phyloP scores from a whole-genome alignment of 2,113 vertebrate species.

The Machaerirhynchus nigripectus region DNA sequence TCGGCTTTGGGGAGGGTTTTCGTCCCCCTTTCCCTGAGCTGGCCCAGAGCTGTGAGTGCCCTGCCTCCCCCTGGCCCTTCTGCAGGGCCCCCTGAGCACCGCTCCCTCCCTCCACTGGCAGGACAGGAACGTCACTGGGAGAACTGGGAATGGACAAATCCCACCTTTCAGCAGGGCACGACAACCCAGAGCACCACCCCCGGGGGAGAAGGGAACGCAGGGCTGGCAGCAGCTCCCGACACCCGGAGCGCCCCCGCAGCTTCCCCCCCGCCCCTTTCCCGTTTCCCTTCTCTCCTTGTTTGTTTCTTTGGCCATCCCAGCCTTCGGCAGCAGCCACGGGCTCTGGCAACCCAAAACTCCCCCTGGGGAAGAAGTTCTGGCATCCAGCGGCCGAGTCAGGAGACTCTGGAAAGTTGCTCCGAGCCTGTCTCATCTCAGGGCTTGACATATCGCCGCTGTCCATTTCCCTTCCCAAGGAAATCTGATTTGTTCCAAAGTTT shows the following conservation, averaged over 20 bases:
- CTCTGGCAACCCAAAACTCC: conserved; percentile 38
- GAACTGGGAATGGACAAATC: background rate
- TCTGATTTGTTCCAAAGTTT: conserved; percentile 54
- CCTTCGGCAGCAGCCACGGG: background rate
- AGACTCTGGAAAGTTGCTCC: conserved; percentile 60
- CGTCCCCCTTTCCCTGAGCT: background rate
- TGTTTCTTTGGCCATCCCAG: conserved; percentile 24
- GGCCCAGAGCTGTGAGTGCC: background rate
- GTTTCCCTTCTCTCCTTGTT: background rate
- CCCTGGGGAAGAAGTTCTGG: conserved; percentile 56
- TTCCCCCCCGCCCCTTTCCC: background rate
- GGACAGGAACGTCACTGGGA: background rate
- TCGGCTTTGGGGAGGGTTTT: background rate
- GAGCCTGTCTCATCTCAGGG: conserved; percentile 34
- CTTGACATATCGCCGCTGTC: conserved; percentile 30
- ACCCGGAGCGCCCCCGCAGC: fast-evolving
- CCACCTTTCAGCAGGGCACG: background rate
- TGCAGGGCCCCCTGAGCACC: background rate
- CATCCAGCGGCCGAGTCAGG: conserved; percentile 22
- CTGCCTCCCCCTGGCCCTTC: background rate
- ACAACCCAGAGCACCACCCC: background rate
- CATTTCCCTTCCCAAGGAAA: conserved; percentile 57
- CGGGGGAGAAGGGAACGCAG: fast-evolving
- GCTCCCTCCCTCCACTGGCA: background rate
- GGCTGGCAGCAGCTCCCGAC: background rate